Conservation (phyloP, 2,888 invertebrate species). For the Pediacus dermestoides region DNA sequence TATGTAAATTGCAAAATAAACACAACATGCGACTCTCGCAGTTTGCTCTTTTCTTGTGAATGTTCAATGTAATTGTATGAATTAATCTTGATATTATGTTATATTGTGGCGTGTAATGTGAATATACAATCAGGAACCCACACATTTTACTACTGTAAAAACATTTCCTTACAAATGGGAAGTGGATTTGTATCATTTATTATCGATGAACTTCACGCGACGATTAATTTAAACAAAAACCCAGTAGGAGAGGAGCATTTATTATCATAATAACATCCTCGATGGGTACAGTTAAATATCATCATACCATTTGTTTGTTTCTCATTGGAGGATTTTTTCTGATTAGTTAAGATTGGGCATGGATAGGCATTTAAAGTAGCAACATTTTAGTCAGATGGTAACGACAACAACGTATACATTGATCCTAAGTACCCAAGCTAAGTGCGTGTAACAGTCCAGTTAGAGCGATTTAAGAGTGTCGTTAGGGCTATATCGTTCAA, state of each 20-base stretch:
- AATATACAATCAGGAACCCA: too few species aligned
- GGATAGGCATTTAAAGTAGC: slow-evolving; percentile 16
- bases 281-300: too few species aligned
- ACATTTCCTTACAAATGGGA: too few species aligned
- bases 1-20: slow-evolving; percentile 14
- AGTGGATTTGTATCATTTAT: too few species aligned
- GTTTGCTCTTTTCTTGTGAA: slow-evolving; percentile 17
- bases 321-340: too few species aligned
- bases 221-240: too few species aligned
- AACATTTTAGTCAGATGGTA: slow-evolving; percentile 23
- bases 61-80: slow-evolving; percentile 19
- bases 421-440: slow-evolving; percentile 20
- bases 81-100: slow-evolving; percentile 11
- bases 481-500: slow-evolving; percentile 42
- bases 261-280: too few species aligned
- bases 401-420: slow-evolving; percentile 18
- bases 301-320: too few species aligned
- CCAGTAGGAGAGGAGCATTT: too few species aligned
- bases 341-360: slow-evolving; percentile 9
- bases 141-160: too few species aligned
- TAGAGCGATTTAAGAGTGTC: slow-evolving; percentile 45
- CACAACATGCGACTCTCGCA: slow-evolving; percentile 12
- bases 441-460: slow-evolving; percentile 21
- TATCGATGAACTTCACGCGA: too few species aligned
- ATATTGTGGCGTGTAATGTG: slow-evolving; percentile 5